phyloP scores from a whole-genome alignment of 2,888 invertebrate species.

The Drosophila neotestacea region DNA sequence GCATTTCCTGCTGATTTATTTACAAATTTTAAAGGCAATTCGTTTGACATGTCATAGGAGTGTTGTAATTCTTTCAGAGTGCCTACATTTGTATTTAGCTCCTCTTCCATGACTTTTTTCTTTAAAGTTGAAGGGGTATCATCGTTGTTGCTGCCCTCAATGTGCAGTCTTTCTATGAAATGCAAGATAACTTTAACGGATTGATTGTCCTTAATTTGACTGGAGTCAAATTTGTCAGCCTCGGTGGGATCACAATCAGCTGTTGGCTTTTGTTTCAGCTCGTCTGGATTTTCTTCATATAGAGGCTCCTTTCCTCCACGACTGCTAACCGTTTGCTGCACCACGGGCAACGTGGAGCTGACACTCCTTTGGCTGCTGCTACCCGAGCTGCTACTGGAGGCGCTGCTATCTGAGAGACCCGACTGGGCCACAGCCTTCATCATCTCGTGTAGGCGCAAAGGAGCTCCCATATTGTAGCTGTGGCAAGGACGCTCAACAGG shows the following conservation, averaged over 20 bases:
- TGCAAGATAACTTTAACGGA: conserved; percentile 22
- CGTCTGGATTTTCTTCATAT: conserved; percentile 1
- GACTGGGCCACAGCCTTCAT: conserved; percentile 45
- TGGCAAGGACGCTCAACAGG: conserved; percentile 1
- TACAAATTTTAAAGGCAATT: conserved; percentile 38
- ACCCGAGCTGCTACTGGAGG: conserved; percentile 46
- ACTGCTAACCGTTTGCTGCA: conserved; percentile 28
- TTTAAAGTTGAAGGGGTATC: background rate
- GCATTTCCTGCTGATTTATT: conserved; percentile 58
- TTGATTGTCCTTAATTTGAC: background rate
- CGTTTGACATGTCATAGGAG: conserved; percentile 38
- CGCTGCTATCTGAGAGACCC: conserved; percentile 40
- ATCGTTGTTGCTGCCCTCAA: conserved; percentile 14
- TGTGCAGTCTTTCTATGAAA: conserved; percentile 15
- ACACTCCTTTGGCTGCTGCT: conserved; percentile 28
- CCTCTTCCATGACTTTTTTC: background rate
- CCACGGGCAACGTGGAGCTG: conserved; percentile 21
- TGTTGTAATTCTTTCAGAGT: conserved; percentile 4
- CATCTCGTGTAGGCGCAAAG: conserved; percentile 28
- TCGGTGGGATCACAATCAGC: background rate
- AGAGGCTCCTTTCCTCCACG: conserved; percentile 34
- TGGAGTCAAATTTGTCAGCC: background rate
- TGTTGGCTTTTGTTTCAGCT: conserved; percentile 11
- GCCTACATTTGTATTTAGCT: conserved; percentile 1
- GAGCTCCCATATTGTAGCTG: conserved; percentile 8